Base-by-base conservation (phyloP, 2,113 vertebrate genomes). In the Elachura formosa region DNA sequence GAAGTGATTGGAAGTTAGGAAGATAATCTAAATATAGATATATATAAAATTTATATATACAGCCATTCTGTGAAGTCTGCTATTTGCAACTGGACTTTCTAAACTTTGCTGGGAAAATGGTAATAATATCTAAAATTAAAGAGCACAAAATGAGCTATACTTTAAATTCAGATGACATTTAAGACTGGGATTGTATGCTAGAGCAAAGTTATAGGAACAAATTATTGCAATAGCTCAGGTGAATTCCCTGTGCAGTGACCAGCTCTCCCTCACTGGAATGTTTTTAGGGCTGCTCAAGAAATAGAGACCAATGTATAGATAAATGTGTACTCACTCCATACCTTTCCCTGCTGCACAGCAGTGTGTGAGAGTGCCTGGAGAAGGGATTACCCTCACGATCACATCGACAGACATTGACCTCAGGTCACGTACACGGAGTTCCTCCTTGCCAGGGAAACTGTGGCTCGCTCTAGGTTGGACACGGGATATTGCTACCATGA, bases 1-100 rank as follows among this genome's bases (percentile, higher is more conserved):
- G 85, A 93, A 92, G 45, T 63, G 89, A 93, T 19, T 88, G 67
- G 63, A 94, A 96, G 89, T 76, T 82, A 90, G 59, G 36, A 83
- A 79, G 31, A 91, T 46, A 87, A 91, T 58, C 82, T 85, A 91
- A 93, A 93, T 68, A 92, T 66, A 74, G 26, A 36, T 22, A 76
- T 11, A 41, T 29, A 51, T n/a, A n/a, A n/a, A n/a, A n/a, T n/a
- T n/a, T 33, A 36, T 22, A 76, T 11, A 41, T 29, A 51, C n/a
- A 74, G 29, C 11, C 38, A 8, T 67, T 87, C 56, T 67, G 22
- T 46, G 43, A 90, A 78, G n/a, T n/a, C 33, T 83, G 71, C 26
- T 76, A 22, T 14, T 36, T 48, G 54, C 36, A 82, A 43, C 25
- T 48, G 40, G 55, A 76, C n/a, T 85, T 79, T 41, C 59, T 46